phyloP scores from a whole-genome alignment of 2,797 vertebrate genomes.

The Coccyzus lansbergi region DNA sequence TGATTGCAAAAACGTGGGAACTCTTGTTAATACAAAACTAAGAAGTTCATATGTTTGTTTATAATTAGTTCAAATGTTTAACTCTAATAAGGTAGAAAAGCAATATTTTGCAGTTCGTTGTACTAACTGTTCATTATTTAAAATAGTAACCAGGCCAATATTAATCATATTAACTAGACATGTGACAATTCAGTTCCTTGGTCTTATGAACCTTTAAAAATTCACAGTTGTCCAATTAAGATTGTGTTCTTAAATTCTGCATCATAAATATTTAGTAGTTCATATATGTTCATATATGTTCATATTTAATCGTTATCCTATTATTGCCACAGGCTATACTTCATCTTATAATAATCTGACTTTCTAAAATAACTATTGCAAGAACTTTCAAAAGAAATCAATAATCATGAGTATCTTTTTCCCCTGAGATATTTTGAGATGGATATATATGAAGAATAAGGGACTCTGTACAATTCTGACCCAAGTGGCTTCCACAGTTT shows the following conservation, averaged over 20 bases:
- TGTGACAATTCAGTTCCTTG: not conserved
- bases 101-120: not conserved
- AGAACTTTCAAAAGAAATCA: not conserved
- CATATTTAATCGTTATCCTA: not conserved
- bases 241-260: not conserved
- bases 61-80: not conserved
- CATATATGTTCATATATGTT: not conserved
- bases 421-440: not conserved
- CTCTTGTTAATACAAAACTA: not conserved
- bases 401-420: not conserved
- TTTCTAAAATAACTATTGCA: not conserved
- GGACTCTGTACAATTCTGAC: not conserved
- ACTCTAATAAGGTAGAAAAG: not conserved
- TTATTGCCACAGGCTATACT: not conserved
- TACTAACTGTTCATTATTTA: not conserved
- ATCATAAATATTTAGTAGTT: slow-evolving; percentile 9
- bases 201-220: not conserved
- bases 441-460: not conserved
- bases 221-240: not conserved
- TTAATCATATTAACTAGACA: not conserved
- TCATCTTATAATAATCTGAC: not conserved
- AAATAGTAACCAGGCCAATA: not conserved
- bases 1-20: not conserved
- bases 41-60: not conserved
- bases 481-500: not conserved